These are phyloP conservation scores for Zaprionus ghesquierei DNA, from an alignment of 1,140 invertebrate species.

Conservation along the genomic window DNA sequence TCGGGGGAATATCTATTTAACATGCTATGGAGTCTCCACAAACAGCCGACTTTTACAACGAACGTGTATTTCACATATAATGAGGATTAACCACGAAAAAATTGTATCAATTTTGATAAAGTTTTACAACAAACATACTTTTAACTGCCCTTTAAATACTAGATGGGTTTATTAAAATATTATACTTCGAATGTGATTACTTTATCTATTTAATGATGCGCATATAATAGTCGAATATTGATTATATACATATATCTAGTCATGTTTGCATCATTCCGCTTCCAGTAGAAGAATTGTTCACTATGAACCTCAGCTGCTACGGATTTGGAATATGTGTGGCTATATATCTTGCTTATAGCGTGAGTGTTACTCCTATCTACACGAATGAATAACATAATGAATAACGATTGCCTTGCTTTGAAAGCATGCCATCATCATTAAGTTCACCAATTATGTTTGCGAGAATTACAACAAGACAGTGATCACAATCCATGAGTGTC, in stretches of 20 bases:
- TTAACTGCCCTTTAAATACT: no score
- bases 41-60: background rate
- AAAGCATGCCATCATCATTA: background rate
- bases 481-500: background rate
- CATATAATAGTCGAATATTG: no score
- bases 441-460: constrained; percentile 15
- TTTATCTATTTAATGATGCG: no score
- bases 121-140: no score
- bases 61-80: background rate
- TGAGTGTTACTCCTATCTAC: background rate
- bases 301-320: background rate
- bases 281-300: background rate
- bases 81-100: background rate
- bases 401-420: background rate
- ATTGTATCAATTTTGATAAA: no score
- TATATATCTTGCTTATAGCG: background rate
- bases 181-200: no score
- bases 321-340: background rate
- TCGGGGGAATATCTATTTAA: background rate
- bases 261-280: no score
- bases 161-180: no score
- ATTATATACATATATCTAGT: no score
- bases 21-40: background rate
- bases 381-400: background rate
- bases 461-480: background rate